Conservation (phyloP, 2,797 vertebrate species). For the Ispidina picta region DNA sequence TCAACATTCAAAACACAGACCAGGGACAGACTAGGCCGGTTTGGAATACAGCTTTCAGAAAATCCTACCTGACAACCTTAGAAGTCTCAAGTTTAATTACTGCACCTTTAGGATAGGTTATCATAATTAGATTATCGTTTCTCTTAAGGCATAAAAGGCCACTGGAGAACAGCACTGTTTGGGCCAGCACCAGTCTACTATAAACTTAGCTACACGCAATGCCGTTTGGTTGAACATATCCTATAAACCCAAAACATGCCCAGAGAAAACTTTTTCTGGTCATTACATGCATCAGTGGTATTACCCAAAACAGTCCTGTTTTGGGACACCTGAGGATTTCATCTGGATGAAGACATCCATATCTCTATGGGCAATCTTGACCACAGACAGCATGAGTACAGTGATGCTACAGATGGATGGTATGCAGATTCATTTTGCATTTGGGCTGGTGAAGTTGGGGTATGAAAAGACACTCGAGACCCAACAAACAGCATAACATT, state of each 20-base stretch:
- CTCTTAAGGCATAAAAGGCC: not conserved
- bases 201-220: not conserved
- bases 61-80: not conserved
- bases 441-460: not conserved
- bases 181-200: not conserved
- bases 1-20: not conserved
- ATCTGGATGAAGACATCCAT: not conserved
- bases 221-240: not conserved
- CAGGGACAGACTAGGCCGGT: not conserved
- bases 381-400: accelerated
- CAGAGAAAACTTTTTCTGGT: not conserved
- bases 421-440: not conserved
- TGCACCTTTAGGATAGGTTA: not conserved
- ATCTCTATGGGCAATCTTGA: not conserved
- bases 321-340: not conserved
- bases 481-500: not conserved
- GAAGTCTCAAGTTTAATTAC: not conserved
- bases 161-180: not conserved
- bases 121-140: not conserved
- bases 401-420: not conserved
- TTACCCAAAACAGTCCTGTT: not conserved
- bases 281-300: accelerated
- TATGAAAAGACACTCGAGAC: not conserved
- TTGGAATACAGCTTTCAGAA: not conserved
- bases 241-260: not conserved